Evolutionary conservation across 2,888 invertebrate species (phyloP), one percentile per base, ranked within the genome.

Genomic region (Tachina lurida): DNA sequence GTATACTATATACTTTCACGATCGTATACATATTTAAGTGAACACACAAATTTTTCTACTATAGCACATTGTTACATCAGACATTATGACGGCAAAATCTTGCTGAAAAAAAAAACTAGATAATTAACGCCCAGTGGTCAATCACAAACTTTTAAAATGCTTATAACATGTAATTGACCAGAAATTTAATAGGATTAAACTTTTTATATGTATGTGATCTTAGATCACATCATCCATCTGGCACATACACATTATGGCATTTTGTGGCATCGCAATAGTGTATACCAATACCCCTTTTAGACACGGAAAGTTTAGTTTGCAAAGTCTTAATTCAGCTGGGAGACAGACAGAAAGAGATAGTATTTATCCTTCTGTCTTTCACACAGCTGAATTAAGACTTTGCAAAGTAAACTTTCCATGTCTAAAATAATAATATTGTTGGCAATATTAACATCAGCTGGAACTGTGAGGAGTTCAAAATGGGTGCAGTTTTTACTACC

Each of bases 121-220:
- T 47, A 63, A 63, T 76, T 71, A 49, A 71, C 76, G 71, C 76
- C 76, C 70, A 82, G 63, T 82, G 70, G 82, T 82, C 63, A 82
- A 76, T 56, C 56, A 68, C 2, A 41, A 58, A 71, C 70, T 41
- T 70, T 63, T 56, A 43, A 65, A 76, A 10, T 17, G 9, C n/a
- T 82, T 43, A 58, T 58, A 63, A 56, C 41, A 63, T 63, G 12
- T 63, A 22, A 82, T 65, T 71, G 10, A 65, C 7, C 39, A 65
- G 41, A 19, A n/a, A 1, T 0, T 13, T 5, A 79, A 79, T 47
- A 5, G n/a, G 43, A 22, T 78, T 22, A 43, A 56, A 54, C 15
- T 39, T 13, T 54, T n/a, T n/a, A 31, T 31, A 31, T 7, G 0
- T 7, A 7, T 31, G 3, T 3, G 31, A 31, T 31, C 31, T 31